Base-by-base conservation (phyloP, 2,888 invertebrate species). In the Lasius platythorax region DNA sequence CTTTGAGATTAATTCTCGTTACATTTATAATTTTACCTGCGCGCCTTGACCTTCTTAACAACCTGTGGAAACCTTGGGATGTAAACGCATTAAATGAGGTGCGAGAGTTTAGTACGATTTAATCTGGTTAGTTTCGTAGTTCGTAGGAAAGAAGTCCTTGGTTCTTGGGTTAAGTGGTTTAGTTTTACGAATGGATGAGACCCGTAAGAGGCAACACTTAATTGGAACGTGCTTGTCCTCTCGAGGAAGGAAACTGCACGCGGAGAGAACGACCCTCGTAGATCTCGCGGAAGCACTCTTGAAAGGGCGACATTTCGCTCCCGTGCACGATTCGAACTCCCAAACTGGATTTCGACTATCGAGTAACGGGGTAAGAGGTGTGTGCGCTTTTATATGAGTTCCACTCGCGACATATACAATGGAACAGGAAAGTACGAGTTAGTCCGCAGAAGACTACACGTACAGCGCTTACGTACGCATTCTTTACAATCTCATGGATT, bases 151-250 rank as follows among this genome's bases (percentile, higher is more conserved):
- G 66, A 66, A 87, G 37, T 78, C 81, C 28, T 63, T 56, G 76
- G 74, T 46, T 82, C 53, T 73, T 68, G 67, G 83, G 88, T 85
- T 90, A 90, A 90, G 89, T 90, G 87, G 87, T 89, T 90, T 88
- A 91, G 89, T 91, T 89, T 90, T 91, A 89, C 89, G 91, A 88
- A 90, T 89, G 89, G 87, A 83, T 85, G 87, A 83, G 89, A 84
- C 70, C 85, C 85, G 85, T 89, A 88, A 87, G 87, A 89, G 89
- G 76, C 89, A 88, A 89, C 89, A 88, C 88, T 89, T 91, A 89
- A 90, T 90, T 89, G 83, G 88, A 91, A 88, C 85, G 91, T 89
- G 88, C 85, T 85, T 75, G 87, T 84, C 85, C 88, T 87, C 83
- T 83, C 87, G 83, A 83, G 85, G 84, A 85, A 79, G 88, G 76